Base-by-base conservation (phyloP, 2,113 vertebrate species). In the Microtus montanus region DNA sequence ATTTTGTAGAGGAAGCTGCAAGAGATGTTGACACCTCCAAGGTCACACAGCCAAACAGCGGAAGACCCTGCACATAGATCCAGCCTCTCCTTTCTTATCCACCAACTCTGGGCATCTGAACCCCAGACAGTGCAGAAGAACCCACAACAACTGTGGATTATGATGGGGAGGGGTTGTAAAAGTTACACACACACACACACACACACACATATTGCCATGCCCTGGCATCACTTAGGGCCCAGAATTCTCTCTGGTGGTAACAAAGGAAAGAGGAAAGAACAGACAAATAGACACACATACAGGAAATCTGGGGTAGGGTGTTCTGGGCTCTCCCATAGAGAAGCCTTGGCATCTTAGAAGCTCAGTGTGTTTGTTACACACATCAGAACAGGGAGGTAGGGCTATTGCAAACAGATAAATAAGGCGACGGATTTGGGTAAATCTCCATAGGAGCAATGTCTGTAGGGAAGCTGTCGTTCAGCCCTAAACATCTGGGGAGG, bases 11-110 rank as follows among this genome's bases (percentile, higher is more conserved):
- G 28, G 38, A 54, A 30, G 41, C 33, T 44, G 47, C 30, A 28
- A 49, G 30, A 9, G 30, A 41, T 54, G 30, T 22, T 24, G 41
- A 71, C 30, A 87, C 87, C 26, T 84, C 17, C 7, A 2, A 44
- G 61, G 61, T 74, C 3, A 0, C 35, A 26, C 64, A 33, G 10
- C 11, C 10, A 5, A 35, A 24, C 0, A 4, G 10, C 2, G 12
- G n/a, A 12, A 70, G 7, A n/a, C 12, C 14, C 5, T 28, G 33
- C 22, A 5, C 9, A 35, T 68, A 78, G 24, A 58, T 24, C 26
- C 24, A 28, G 15, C 22, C 54, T 66, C 58, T 35, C 35, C 22
- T 3, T 7, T 19, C 14, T 28, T 49, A 49, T 66, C 38, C 35
- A n/a, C 52, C 41, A 7, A 3, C 10, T 3, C 3, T 2, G 26